A percentile compares a stretch with the other conserved stretches of the same genome.
These are phyloP conservation scores for Daboia siamensis DNA, from an alignment of 2,113 vertebrate genomes.

Conservation along the genomic window DNA sequence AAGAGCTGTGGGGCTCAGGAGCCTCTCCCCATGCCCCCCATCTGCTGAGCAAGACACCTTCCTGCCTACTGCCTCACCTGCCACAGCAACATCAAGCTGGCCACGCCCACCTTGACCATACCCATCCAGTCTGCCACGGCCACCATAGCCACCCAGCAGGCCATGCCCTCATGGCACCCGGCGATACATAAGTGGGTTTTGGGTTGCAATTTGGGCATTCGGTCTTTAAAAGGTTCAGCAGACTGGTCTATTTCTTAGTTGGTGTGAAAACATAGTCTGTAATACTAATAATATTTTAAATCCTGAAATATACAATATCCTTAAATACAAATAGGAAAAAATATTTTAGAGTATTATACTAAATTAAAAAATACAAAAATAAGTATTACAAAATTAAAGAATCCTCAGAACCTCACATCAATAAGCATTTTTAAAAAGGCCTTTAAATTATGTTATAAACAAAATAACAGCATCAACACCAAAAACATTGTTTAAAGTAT, in stretches of 20 bases:
- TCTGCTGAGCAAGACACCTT: too few relatives aligned
- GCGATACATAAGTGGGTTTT: too few relatives aligned
- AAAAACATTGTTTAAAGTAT: not conserved
- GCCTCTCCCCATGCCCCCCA: too few relatives aligned
- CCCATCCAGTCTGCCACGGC: too few relatives aligned
- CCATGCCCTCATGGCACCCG: too few relatives aligned
- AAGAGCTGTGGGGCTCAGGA: too few relatives aligned
- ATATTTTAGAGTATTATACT: not conserved
- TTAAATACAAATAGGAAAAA: not conserved
- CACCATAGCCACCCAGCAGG: too few relatives aligned
- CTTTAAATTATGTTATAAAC: not conserved
- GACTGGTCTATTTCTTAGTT: not conserved
- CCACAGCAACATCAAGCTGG: too few relatives aligned
- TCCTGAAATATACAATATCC: not conserved
- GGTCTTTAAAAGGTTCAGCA: too few relatives aligned
- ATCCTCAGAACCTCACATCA: not conserved
- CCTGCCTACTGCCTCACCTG: too few relatives aligned
- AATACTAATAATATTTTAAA: not conserved
- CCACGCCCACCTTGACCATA: too few relatives aligned
- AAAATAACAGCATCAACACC: not conserved
- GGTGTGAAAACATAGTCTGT: not conserved
- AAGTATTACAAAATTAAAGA: not conserved
- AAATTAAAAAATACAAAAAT: not conserved
- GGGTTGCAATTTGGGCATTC: too few relatives aligned
- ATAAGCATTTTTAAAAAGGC: not conserved